phyloP scores from a whole-genome alignment of 2,888 invertebrate genomes.

The Megalurothrips usitatus region DNA sequence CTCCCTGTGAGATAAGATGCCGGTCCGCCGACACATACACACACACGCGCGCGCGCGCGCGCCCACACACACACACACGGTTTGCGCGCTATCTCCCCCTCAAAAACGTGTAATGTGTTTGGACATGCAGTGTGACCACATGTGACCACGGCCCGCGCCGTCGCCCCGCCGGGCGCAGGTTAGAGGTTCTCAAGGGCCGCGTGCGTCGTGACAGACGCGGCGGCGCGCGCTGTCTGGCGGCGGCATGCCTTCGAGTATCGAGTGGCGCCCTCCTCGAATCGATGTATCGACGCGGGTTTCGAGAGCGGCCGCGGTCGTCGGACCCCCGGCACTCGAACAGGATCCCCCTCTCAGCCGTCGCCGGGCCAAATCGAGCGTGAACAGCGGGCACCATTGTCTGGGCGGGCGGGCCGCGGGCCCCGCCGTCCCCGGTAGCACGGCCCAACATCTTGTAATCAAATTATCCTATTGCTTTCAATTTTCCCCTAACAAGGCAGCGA shows the following conservation, averaged over 20 bases:
- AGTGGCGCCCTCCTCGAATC: no score
- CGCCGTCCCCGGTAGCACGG: constrained; percentile 6
- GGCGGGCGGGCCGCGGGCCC: neutral
- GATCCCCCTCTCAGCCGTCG: no score
- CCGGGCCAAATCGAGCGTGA: constrained; percentile 11
- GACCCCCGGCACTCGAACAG: neutral
- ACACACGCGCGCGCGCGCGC: neutral
- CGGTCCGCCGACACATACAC: neutral
- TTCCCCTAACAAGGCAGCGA: neutral
- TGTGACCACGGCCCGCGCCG: neutral
- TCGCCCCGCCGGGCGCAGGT: neutral
- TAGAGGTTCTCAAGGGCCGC: neutral
- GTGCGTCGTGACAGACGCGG: neutral
- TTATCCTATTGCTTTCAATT: constrained; percentile 25
- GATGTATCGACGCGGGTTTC: no score
- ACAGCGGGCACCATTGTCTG: neutral
- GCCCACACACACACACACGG: neutral
- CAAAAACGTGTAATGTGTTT: constrained; percentile 8
- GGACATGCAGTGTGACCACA: neutral
- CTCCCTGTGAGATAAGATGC: neutral
- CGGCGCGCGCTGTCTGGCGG: neutral
- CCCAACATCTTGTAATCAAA: constrained; percentile 15
- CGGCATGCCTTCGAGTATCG: no score
- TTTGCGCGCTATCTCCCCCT: neutral
- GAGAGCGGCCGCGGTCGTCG: no score